These are phyloP conservation scores for Squalus acanthias DNA, from an alignment of 2,797 vertebrate genomes.

Conservation along the genomic window DNA sequence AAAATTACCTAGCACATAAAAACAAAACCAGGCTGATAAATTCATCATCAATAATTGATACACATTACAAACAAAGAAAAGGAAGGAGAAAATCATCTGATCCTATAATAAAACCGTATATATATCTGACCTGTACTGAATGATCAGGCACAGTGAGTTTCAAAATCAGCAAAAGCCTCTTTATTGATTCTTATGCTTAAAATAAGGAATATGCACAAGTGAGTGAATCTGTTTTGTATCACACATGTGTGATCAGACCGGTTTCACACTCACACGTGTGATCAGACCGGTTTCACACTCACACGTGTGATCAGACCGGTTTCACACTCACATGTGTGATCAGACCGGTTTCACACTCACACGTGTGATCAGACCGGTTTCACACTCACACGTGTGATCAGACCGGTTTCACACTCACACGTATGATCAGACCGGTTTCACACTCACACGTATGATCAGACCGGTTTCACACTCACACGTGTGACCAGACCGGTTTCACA, in stretches of 20 bases:
- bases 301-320: background rate
- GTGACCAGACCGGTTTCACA: background rate
- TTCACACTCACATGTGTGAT: background rate
- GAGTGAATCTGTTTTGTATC: background rate
- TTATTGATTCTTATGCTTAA: background rate
- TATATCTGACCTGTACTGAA: background rate
- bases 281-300: background rate
- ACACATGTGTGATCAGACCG: background rate
- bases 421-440: background rate
- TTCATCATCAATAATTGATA: background rate
- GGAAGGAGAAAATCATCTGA: background rate
- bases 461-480: background rate
- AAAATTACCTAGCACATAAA: background rate
- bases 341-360: background rate
- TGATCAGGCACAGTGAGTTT: background rate
- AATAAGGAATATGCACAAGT: background rate
- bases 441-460: background rate
- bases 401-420: background rate
- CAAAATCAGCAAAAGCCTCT: background rate
- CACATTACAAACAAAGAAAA: background rate
- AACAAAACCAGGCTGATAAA: background rate
- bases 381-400: too few species aligned
- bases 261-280: background rate
- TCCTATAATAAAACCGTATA: background rate
- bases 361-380: background rate